These are phyloP conservation scores for Heterotis niloticus DNA, from an alignment of 2,113 vertebrate species.

Conservation along the genomic window DNA sequence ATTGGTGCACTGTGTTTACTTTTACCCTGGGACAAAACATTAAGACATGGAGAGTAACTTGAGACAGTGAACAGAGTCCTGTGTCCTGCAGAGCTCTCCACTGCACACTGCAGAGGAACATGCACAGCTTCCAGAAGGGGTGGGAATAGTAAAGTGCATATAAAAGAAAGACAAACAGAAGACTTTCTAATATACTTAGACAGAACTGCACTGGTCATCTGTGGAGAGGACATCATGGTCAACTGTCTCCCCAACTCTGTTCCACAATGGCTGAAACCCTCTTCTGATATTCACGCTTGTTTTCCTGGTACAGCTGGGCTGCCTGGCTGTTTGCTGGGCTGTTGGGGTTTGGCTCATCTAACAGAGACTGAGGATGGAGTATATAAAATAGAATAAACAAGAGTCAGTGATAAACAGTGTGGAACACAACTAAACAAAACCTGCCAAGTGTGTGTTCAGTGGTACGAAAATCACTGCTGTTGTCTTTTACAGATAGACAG, in stretches of 20 bases:
- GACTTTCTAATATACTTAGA: slow-evolving; percentile 16
- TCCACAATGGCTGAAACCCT: slow-evolving; percentile 96
- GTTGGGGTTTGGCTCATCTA: slow-evolving; percentile 98
- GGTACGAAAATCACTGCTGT: neutral
- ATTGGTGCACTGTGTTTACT: no score
- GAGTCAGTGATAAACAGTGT: no score
- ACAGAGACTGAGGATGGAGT: slow-evolving; percentile 74
- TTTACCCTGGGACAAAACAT: neutral
- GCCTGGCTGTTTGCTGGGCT: slow-evolving; percentile 98
- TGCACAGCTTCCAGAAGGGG: slow-evolving; percentile 11
- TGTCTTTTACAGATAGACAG: neutral
- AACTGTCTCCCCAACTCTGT: slow-evolving; percentile 98
- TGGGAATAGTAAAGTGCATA: slow-evolving; percentile 68
- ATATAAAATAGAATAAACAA: neutral
- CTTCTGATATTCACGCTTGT: slow-evolving; percentile 97
- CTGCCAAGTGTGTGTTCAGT: no score
- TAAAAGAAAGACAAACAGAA: slow-evolving; percentile 53
- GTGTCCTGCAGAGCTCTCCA: slow-evolving; percentile 30
- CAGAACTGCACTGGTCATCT: slow-evolving; percentile 28
- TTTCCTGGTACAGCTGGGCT: slow-evolving; percentile 98
- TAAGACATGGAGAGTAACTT: neutral
- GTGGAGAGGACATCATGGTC: slow-evolving; percentile 63
- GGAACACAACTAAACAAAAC: neutral
- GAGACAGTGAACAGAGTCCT: neutral
- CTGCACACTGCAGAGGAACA: slow-evolving; percentile 35